A percentile compares a stretch with the other conserved stretches of the same genome.
These are phyloP conservation scores for Echinarachnius parma DNA, from an alignment of 53 echinoderm and acorn worm genomes.

Conservation along the genomic window DNA sequence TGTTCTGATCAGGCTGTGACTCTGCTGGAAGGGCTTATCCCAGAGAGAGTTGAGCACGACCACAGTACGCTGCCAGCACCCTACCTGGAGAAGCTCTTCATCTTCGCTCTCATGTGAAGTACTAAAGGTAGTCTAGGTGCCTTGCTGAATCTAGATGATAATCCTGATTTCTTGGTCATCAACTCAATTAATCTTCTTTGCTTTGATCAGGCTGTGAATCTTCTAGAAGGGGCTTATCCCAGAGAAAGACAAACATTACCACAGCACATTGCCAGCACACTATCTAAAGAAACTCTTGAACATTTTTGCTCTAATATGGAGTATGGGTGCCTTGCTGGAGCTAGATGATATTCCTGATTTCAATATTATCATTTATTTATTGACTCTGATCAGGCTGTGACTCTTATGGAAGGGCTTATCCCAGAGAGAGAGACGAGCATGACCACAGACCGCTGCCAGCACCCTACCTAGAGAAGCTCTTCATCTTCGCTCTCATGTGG, in stretches of 20 bases:
- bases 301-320: constrained; percentile 98
- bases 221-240: constrained; percentile 91
- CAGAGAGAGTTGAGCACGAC: constrained; percentile 87
- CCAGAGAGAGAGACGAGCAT: constrained; percentile 89
- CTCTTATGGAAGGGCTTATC: constrained; percentile 82
- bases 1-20: constrained; percentile 90
- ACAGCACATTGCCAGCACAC: constrained; percentile 66
- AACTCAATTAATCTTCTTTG: too few relatives aligned
- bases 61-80: constrained; percentile 71
- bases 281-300: constrained; percentile 94
- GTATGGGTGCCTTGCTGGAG: constrained; percentile 91
- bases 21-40: constrained; percentile 85
- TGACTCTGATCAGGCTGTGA: constrained; percentile 90
- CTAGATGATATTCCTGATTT: constrained; percentile 92
- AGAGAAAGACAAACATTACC: constrained; percentile 85
- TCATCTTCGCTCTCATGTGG: constrained; percentile 97
- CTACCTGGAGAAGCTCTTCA: constrained; percentile 94
- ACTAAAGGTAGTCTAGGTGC: constrained; percentile 95
- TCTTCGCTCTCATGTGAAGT: constrained; percentile 98
- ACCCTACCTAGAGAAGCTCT: constrained; percentile 86
- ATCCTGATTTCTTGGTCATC: too few relatives aligned
- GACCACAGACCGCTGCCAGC: constrained; percentile 80
- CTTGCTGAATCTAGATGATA: constrained; percentile 88
- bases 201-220: constrained; percentile 86
- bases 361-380: too few relatives aligned